Conservation (phyloP, 2,113 vertebrate genomes). For the Montifringilla adamsi region DNA sequence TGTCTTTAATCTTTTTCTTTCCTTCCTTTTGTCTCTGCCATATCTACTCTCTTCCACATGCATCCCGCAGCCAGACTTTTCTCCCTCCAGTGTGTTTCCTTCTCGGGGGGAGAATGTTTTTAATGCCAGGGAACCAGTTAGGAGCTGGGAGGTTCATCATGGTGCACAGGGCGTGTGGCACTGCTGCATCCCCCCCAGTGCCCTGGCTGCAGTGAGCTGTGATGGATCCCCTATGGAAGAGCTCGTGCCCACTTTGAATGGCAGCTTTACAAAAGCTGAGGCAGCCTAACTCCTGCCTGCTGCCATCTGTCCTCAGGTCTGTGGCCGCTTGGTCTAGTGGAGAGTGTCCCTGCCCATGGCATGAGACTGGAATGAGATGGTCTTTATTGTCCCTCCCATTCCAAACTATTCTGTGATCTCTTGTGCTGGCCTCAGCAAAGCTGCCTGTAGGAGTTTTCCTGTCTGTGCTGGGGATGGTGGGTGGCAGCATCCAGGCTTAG, state of each 20-base stretch:
- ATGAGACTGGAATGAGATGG: not conserved
- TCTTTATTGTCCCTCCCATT: not conserved
- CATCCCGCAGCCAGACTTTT: not conserved
- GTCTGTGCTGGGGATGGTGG: not conserved
- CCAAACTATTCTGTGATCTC: not conserved
- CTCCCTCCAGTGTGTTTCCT: not conserved
- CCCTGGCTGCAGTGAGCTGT: not conserved
- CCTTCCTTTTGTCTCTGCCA: not conserved
- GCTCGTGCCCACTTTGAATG: not conserved
- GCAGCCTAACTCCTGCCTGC: not conserved
- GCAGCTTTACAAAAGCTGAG: not conserved
- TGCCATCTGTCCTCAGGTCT: not conserved
- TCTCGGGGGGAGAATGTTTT: not conserved
- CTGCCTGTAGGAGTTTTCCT: not conserved
- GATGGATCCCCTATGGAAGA: not conserved
- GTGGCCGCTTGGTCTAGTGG: not conserved
- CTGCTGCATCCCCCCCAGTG: not conserved
- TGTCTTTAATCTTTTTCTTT: constrained; percentile 6
- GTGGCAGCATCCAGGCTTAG: not conserved
- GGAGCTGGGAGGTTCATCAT: not conserved
- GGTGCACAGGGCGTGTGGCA: not conserved
- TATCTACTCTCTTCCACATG: not conserved
- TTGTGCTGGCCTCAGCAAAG: not conserved
- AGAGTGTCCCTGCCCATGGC: not conserved
- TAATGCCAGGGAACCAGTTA: not conserved